Evolutionary conservation across 1,140 invertebrate species (phyloP), one percentile per base, ranked within the genome.

Genomic region (Neodiprion pinetum): DNA sequence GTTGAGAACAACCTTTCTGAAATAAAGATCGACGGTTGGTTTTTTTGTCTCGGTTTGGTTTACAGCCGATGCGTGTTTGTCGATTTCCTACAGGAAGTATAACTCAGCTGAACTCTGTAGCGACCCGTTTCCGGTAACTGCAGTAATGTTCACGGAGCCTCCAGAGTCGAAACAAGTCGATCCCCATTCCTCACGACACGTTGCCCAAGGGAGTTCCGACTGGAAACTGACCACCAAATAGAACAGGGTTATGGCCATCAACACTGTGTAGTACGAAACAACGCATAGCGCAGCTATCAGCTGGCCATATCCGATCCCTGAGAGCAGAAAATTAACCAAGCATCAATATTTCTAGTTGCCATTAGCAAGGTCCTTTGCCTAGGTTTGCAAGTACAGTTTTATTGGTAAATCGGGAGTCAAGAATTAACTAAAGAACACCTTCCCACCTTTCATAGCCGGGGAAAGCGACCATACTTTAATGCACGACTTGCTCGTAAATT

Each of bases 211-310:
- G 47, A 95, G 83, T 49, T 89, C 89, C 0, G 88, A 72, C 12
- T 90, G 89, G 80, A 94, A 94, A 68, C 93, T 94, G 79, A 90
- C 89, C 1, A 89, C 87, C 74, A 95, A 90, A 83, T 95, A 97
- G 85, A 92, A 95, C 7, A 96, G 79, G 7, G 94, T 95, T 78
- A 96, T 91, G 1, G 92, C 93, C 87, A 97, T 94, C 77, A 97
- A 91, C 3, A 93, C 91, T 79, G 94, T 94, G 85, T 96, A 96
- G 84, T 96, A 96, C 0, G 92, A 90, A 9, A 92, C 85, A 49
- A 96, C 92, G 82, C 91, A 92, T 0, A 92, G 90, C 9, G 92
- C 92, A 1, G 91, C 91, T 5, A 94, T 88, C 9, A 94, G 88
- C 87, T 96, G 95, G 5, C 93, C 93, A 80, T 93, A 93, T 0